Evolutionary conservation across 2,113 vertebrate species (phyloP).

Genomic region (Sinocyclocheilus maitianheensis): DNA sequence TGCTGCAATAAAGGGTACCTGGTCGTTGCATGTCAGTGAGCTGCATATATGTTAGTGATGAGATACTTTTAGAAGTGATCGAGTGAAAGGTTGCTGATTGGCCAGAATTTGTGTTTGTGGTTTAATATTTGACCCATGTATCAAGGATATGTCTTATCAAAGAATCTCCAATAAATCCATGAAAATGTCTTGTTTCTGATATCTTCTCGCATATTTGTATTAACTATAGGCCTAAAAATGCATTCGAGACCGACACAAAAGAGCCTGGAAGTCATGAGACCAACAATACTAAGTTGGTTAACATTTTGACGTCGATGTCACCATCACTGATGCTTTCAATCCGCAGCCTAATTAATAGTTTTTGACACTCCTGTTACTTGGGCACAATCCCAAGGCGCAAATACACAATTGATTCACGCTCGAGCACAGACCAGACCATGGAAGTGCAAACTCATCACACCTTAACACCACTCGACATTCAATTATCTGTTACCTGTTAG

Average conservation of each 20-base stretch:
- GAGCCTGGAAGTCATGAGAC: neutral
- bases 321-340: neutral
- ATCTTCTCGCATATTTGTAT: neutral
- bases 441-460: slow-evolving; percentile 33
- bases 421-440: neutral
- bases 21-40: slow-evolving; percentile 19
- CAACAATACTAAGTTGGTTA: neutral
- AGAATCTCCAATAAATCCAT: slow-evolving; percentile 40
- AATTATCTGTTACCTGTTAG: slow-evolving; percentile 41
- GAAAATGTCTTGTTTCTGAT: slow-evolving; percentile 22
- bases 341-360: slow-evolving; percentile 28
- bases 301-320: neutral
- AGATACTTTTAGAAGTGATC: slow-evolving; percentile 21
- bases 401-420: slow-evolving; percentile 16
- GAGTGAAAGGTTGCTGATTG: slow-evolving; percentile 19
- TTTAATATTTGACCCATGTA: slow-evolving; percentile 23
- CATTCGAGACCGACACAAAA: neutral
- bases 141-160: slow-evolving; percentile 11
- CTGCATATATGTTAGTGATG: neutral
- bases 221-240: neutral
- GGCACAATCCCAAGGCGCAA: neutral
- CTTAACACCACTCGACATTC: neutral
- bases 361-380: slow-evolving; percentile 3
- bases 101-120: slow-evolving; percentile 12
- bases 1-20: slow-evolving; percentile 20